Conservation (phyloP, 1,140 invertebrate genomes). For the Delia radicum region DNA sequence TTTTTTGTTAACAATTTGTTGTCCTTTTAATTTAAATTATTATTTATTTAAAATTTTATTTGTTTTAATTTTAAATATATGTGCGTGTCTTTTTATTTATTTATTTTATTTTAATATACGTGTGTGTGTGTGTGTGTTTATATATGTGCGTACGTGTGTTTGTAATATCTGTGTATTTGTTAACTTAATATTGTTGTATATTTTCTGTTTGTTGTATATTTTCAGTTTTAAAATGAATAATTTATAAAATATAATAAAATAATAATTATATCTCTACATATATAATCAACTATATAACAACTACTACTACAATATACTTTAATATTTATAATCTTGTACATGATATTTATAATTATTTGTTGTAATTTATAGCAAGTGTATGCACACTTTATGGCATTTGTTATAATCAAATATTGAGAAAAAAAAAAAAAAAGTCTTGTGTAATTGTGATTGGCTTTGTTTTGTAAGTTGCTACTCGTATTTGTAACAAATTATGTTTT, state of each 20-base stretch:
- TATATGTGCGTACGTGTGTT: no score
- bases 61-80: background rate
- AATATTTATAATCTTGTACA: constrained; percentile 15
- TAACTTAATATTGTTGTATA: background rate
- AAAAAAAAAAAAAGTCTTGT: no score
- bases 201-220: background rate
- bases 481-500: background rate
- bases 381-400: constrained; percentile 20
- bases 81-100: background rate
- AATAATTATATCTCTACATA: background rate
- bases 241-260: background rate
- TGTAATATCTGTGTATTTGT: no score
- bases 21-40: background rate
- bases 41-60: background rate
- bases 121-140: no score
- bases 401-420: background rate
- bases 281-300: background rate
- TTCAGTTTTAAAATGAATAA: background rate
- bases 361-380: constrained; percentile 22
- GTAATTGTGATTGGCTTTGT: constrained; percentile 15
- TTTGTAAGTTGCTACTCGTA: constrained; percentile 9
- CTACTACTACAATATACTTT: background rate
- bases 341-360: constrained; percentile 8
- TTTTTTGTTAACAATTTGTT: background rate
- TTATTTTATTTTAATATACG: background rate